Conservation (phyloP, 2,888 invertebrate genomes). For the Drosophila acutilabella region DNA sequence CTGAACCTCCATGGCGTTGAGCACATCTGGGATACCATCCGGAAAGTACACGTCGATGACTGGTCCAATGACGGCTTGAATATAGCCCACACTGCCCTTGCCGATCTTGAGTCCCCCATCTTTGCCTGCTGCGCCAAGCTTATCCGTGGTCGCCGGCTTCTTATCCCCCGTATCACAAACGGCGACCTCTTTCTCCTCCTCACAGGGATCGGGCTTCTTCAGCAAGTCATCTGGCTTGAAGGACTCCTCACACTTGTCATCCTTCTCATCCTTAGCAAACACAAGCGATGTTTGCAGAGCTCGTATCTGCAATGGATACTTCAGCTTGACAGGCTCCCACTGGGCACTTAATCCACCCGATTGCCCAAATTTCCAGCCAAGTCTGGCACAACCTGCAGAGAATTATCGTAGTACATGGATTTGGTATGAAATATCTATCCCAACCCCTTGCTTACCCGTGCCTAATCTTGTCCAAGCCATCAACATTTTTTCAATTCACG, state of each 20-base stretch:
- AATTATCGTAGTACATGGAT: not conserved
- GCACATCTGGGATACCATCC: slow-evolving; percentile 92
- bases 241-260: slow-evolving; percentile 22
- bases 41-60: slow-evolving; percentile 97
- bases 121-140: not conserved
- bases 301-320: slow-evolving; percentile 17
- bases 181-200: slow-evolving; percentile 7
- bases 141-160: not conserved
- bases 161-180: not conserved
- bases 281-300: slow-evolving; percentile 23
- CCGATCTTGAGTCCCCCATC: slow-evolving; percentile 11
- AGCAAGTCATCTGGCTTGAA: slow-evolving; percentile 15
- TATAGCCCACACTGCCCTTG: slow-evolving; percentile 58
- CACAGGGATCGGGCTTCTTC: slow-evolving; percentile 11
- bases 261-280: slow-evolving; percentile 24
- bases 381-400: slow-evolving; percentile 38
- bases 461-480: slow-evolving; percentile 47
- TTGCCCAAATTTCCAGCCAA: slow-evolving; percentile 23
- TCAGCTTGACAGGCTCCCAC: not conserved
- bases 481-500: slow-evolving; percentile 40
- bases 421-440: not conserved
- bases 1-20: slow-evolving; percentile 93
- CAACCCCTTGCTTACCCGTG: slow-evolving; percentile 43
- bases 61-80: slow-evolving; percentile 94
- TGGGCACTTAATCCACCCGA: not conserved